Conservation (phyloP, 2,113 vertebrate species). For the Misgurnus mizolepis region DNA sequence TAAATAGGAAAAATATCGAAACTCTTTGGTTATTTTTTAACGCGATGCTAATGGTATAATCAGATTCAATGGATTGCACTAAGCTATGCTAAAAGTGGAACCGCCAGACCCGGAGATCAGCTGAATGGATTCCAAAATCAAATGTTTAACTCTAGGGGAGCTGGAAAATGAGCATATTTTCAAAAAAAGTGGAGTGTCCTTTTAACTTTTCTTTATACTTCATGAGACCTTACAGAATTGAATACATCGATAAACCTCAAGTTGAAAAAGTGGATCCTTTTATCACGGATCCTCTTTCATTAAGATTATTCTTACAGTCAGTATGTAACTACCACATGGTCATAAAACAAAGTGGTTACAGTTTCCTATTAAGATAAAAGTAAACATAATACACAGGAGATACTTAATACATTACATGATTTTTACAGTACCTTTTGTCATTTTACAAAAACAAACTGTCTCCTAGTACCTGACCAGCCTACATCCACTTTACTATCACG, state of each 20-base stretch:
- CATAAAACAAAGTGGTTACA: constrained; percentile 63
- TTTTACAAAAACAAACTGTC: background rate
- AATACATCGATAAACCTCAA: constrained; percentile 2
- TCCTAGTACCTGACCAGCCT: background rate
- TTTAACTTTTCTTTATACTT: background rate
- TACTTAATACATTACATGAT: background rate
- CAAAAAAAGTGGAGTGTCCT: background rate
- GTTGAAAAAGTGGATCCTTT: background rate
- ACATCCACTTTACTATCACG: background rate
- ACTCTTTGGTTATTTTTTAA: too few species aligned
- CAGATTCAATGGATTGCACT: too few species aligned
- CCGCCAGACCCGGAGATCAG: too few species aligned
- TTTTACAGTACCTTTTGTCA: background rate
- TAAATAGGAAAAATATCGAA: too few species aligned
- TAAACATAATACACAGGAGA: constrained; percentile 6
- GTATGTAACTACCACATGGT: background rate
- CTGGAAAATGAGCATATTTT: too few species aligned
- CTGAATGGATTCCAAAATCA: too few species aligned
- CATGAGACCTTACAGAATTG: background rate
- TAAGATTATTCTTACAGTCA: background rate
- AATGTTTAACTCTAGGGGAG: too few species aligned
- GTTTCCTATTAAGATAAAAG: constrained; percentile 54
- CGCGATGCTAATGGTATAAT: too few species aligned
- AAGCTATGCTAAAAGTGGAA: too few species aligned
- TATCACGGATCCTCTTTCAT: background rate